Evolutionary conservation across 2,113 vertebrate species (phyloP).

Genomic region (Hippocampus abdominalis): DNA sequence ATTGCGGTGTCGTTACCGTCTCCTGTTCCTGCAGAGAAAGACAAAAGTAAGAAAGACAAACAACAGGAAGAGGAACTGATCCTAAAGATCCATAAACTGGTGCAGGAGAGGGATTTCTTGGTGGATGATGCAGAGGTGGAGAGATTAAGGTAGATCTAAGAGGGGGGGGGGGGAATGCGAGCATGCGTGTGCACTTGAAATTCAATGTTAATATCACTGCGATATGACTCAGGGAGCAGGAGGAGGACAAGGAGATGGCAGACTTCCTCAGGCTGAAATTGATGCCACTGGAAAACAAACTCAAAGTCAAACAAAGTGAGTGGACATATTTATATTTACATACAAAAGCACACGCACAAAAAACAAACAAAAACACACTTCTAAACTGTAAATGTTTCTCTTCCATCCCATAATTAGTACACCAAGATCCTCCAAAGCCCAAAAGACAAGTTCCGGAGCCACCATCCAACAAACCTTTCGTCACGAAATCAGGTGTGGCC

Average conservation of each 20-base stretch:
- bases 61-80: slow-evolving; percentile 91
- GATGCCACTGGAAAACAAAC: slow-evolving; percentile 85
- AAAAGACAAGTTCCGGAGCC: slow-evolving; percentile 80
- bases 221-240: slow-evolving; percentile 79
- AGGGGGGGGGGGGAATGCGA: not conserved
- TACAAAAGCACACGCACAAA: not conserved
- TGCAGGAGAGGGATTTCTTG: slow-evolving; percentile 97
- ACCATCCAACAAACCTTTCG: slow-evolving; percentile 87
- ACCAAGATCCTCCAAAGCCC: slow-evolving; percentile 79
- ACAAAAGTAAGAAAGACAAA: slow-evolving; percentile 84
- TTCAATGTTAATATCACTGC: not conserved
- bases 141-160: slow-evolving; percentile 80
- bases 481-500: slow-evolving; percentile 86
- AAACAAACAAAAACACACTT: not conserved
- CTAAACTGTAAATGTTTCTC: not conserved
- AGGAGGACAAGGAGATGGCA: slow-evolving; percentile 97
- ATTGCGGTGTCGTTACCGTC: not conserved
- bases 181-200: not conserved
- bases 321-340: slow-evolving; percentile 6
- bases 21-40: slow-evolving; percentile 76
- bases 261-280: slow-evolving; percentile 95
- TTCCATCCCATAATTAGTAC: not conserved
- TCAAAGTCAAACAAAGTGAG: slow-evolving; percentile 82
- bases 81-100: slow-evolving; percentile 93
- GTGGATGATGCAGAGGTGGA: slow-evolving; percentile 97